Base-by-base conservation (phyloP, 2,113 vertebrate genomes). In the Propithecus coquereli region DNA sequence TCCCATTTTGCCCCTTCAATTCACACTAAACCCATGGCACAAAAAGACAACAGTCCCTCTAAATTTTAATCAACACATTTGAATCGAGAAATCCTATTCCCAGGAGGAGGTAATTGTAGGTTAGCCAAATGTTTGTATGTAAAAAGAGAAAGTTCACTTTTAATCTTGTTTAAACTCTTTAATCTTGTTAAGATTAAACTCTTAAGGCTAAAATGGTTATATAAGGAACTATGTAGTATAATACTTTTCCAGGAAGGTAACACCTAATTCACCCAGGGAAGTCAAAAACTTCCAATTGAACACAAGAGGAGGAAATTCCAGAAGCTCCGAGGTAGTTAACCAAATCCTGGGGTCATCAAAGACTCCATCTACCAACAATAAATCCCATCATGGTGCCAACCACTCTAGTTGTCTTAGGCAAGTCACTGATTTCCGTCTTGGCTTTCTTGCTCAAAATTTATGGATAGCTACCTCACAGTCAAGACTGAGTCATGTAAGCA, bases 221-320 rank as follows among this genome's bases (percentile, higher is more conserved):
- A 76, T 0, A 34, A 40, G 66, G 54, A 30, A 12, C 5, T 43
- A 47, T 0, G 11, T 2, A 4, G 18, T 25, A 10, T 2, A 43
- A 25, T 6, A 77, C 43, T 34, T 50, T 61, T 61, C 37, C 17
- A 66, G 43, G 37, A 82, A 84, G 66, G 25, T 1, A 43, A 20
- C 18, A 93, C n/a, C 37, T 66, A 84, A 32, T 80, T 92, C 52
- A 81, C 22, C 45, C 82, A 52, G 43, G n/a, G 66, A 3, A 40
- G 45, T 83, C 22, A 83, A 71, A 61, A 27, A 43, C 7, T 63
- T 74, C 68, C 45, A 47, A 45, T 0, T 68, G 54, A n/a, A 70
- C 40, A 68, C 1, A 43, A 66, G 30, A 37, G 23, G n/a, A 83
- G 76, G 14, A 81, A 40, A 94, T 91, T 84, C 63, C 63, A 90